These are phyloP conservation scores for Manduca sexta DNA, from an alignment of 1,140 invertebrate genomes.

Conservation along the genomic window DNA sequence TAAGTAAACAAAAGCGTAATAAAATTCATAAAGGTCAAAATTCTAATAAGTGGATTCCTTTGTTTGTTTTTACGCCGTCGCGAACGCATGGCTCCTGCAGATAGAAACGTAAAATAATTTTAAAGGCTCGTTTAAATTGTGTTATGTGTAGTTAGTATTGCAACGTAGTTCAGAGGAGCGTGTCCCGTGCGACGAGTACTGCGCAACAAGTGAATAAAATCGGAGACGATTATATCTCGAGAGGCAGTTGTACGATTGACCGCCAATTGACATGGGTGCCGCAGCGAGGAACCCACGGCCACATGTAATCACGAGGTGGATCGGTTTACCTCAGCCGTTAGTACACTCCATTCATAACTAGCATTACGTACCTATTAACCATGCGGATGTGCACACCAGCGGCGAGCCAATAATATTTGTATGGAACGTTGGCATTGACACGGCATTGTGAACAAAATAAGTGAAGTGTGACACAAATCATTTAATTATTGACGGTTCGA, in stretches of 20 bases:
- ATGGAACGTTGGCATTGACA: slow-evolving; percentile 1
- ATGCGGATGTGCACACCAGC: slow-evolving; percentile 1
- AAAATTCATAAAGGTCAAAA: background rate
- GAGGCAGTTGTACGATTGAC: slow-evolving; percentile 52
- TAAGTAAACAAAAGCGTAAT: no score
- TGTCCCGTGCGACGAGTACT: slow-evolving; percentile 37
- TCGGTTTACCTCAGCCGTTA: slow-evolving; percentile 56
- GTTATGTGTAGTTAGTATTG: slow-evolving; percentile 33
- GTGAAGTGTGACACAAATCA: background rate
- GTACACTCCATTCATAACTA: slow-evolving; percentile 22
- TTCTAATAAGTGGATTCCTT: slow-evolving; percentile 3
- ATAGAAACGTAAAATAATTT: slow-evolving; percentile 31
- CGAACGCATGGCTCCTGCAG: slow-evolving; percentile 33
- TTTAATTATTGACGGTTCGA: background rate
- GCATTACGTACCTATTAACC: background rate
- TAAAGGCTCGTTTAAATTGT: slow-evolving; percentile 42
- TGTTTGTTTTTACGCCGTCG: slow-evolving; percentile 8
- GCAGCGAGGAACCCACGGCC: slow-evolving; percentile 59
- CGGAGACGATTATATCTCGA: slow-evolving; percentile 39
- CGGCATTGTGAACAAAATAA: background rate
- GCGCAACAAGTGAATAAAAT: slow-evolving; percentile 62
- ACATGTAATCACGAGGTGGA: slow-evolving; percentile 61
- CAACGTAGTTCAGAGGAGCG: slow-evolving; percentile 39
- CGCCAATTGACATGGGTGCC: slow-evolving; percentile 58
- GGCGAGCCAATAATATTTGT: slow-evolving; percentile 5